Evolutionary conservation across 2,888 invertebrate genomes (phyloP).

Genomic region (Auanema sp.): DNA sequence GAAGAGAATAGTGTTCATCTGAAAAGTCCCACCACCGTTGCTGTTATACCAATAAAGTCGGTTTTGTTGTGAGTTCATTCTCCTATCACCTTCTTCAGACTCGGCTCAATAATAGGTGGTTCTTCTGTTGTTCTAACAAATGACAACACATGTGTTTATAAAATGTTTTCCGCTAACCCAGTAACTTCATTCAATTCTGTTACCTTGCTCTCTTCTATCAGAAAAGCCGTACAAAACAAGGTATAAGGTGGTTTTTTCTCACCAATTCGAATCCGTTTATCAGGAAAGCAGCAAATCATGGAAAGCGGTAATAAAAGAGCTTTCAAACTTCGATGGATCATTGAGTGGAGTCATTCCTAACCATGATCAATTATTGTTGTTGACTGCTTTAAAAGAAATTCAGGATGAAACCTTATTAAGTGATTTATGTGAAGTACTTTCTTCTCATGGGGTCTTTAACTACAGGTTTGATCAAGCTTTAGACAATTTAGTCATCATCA

Average conservation of each 20-base stretch:
- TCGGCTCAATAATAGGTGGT: too few species aligned
- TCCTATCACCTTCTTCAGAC: too few species aligned
- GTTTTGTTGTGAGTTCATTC: too few species aligned
- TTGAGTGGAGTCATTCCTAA: not conserved
- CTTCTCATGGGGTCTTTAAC: not conserved
- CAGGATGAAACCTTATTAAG: not conserved
- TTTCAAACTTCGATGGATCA: not conserved
- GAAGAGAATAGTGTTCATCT: too few species aligned
- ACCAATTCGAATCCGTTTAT: not conserved
- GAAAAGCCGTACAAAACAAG: too few species aligned
- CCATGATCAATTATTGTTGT: not conserved
- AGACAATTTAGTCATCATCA: constrained; percentile 6
- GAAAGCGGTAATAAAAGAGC: not conserved
- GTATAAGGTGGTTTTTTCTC: not conserved
- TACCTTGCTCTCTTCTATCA: too few species aligned
- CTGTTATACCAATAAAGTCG: too few species aligned
- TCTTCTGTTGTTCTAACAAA: too few species aligned
- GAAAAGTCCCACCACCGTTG: too few species aligned
- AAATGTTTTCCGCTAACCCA: too few species aligned
- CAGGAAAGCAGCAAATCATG: not conserved
- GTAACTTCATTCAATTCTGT: too few species aligned
- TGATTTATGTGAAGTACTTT: not conserved
- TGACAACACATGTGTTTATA: too few species aligned
- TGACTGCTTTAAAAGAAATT: not conserved
- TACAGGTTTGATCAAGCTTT: constrained; percentile 13